Evolutionary conservation across 2,888 invertebrate species (phyloP), one percentile per base, ranked within the genome.

Genomic region (Tenthredo mesomela): DNA sequence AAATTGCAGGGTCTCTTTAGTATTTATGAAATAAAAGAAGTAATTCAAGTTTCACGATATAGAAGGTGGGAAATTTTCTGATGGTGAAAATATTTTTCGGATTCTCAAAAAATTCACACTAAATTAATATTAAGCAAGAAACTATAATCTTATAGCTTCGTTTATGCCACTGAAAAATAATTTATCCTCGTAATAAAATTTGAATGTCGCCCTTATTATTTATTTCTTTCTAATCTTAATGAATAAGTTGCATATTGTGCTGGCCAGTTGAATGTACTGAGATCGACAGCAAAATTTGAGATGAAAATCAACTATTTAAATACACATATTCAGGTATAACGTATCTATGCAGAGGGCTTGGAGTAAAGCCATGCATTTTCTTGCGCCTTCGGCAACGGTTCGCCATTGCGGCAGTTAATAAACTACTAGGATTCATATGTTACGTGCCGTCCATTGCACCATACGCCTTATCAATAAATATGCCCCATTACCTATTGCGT

Each of bases 381-480:
- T 80, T 58, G n/a, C 1, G 29, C 33, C 78, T 78, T 58, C 40
- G 58, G 78, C 61, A 37, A 37, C 78, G 37, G 61, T 37, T 18
- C 82, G 67, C 82, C 67, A 82, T 82, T 47, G 82, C 67, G 7
- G 65, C 29, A 54, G 77, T 54, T 47, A 50, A 77, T n/a, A 37
- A 40, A 80, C 77, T 77, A 50, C 80, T 25, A 37, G 25, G 25
- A 25, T 67, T 33, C 18, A 50, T 50, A 50, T 50, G 47, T 33
- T 37, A 43, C 82, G 9, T 67, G 67, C 47, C 65, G 29, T 67
- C 82, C 47, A 70, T 82, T 65, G 50, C 82, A 29, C 82, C 67
- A 10, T 21, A 40, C 67, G 47, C 43, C 82, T 82, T 82, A 82
- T 82, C 82, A 67, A 82, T 82, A 67, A 82, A 82, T 67, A 70